These are phyloP conservation scores for Aphidius ervi DNA, from an alignment of 1,140 invertebrate species.

Conservation along the genomic window DNA sequence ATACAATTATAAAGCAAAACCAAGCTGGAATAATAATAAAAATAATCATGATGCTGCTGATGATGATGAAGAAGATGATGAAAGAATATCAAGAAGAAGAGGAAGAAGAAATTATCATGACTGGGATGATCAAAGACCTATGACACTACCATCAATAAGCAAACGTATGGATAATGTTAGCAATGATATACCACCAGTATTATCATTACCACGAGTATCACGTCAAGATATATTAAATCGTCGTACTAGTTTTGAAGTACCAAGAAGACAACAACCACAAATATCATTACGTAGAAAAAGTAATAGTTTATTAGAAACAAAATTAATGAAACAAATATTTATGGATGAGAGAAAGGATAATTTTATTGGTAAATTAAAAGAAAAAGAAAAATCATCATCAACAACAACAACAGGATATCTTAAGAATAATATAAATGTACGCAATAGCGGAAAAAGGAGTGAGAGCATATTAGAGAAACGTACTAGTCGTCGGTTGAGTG, in stretches of 20 bases:
- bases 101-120: no score
- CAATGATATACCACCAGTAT: slow-evolving; percentile 16
- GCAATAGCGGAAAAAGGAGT: slow-evolving; percentile 21
- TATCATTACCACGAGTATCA: slow-evolving; percentile 31
- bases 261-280: slow-evolving; percentile 12
- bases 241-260: slow-evolving; percentile 33
- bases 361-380: neutral
- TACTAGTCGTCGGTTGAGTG: slow-evolving; percentile 11
- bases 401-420: slow-evolving; percentile 24
- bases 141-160: slow-evolving; percentile 36
- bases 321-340: neutral
- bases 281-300: slow-evolving; percentile 21
- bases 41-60: neutral
- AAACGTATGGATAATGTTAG: slow-evolving; percentile 14
- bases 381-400: slow-evolving; percentile 18
- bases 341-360: slow-evolving; percentile 21
- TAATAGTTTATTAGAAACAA: slow-evolving; percentile 19
- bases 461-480: slow-evolving; percentile 22
- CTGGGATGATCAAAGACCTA: slow-evolving; percentile 28
- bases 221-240: slow-evolving; percentile 45
- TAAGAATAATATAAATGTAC: slow-evolving; percentile 23
- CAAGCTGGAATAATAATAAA: neutral
- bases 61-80: neutral
- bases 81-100: neutral
- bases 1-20: slow-evolving; percentile 1